phyloP scores from a whole-genome alignment of 2,113 vertebrate species.

The Neolamprologus cancellatus region DNA sequence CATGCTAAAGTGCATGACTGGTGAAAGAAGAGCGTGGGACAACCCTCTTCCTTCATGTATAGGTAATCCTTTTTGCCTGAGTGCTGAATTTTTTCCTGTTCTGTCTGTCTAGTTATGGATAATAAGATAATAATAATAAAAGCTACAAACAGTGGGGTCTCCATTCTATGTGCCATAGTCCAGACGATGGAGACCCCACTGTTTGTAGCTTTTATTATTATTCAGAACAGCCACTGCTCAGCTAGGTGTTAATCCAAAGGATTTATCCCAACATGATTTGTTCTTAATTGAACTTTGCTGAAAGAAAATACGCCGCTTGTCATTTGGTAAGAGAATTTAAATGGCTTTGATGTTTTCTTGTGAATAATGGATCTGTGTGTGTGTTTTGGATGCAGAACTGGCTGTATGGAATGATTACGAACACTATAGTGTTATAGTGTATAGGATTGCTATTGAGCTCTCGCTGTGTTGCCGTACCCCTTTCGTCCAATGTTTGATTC shows the following conservation, averaged over 20 bases:
- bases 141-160: not conserved
- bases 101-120: not conserved
- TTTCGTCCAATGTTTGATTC: not conserved
- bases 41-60: slow-evolving; percentile 91
- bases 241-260: slow-evolving; percentile 34
- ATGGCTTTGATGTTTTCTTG: slow-evolving; percentile 10
- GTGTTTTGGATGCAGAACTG: not conserved
- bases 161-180: not conserved
- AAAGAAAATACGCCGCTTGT: slow-evolving; percentile 6
- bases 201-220: not conserved
- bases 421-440: not conserved
- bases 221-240: slow-evolving; percentile 4
- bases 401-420: not conserved
- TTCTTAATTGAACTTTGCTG: slow-evolving; percentile 37
- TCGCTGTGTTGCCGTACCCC: not conserved
- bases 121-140: not conserved
- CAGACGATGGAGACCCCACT: not conserved
- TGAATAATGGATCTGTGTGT: slow-evolving; percentile 25
- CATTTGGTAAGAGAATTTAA: slow-evolving; percentile 24
- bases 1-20: slow-evolving; percentile 91
- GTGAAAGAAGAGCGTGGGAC: slow-evolving; percentile 92
- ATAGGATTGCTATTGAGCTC: not conserved
- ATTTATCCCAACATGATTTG: slow-evolving; percentile 37
- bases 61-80: slow-evolving; percentile 65
- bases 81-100: not conserved